Evolutionary conservation across 2,113 vertebrate species (phyloP), one percentile per base, ranked within the genome.

Genomic region (Peromyscus maniculatus): DNA sequence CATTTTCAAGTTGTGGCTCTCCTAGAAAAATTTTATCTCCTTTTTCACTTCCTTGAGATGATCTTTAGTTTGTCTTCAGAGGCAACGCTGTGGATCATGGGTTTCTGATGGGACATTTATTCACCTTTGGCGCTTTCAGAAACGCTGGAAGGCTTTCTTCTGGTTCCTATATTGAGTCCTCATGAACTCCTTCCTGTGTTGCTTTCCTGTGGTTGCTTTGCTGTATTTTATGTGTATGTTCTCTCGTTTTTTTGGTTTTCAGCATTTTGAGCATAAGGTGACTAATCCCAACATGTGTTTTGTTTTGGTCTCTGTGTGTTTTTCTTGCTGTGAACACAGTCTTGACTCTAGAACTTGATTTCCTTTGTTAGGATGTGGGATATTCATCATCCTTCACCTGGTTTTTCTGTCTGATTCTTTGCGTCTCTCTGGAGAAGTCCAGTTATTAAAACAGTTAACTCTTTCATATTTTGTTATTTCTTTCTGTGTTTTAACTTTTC

Each of bases 181-280:
- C 78, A 64, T 52, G 75, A 89, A 1, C 1, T 87, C 72, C 57
- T 71, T 87, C 72, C 57, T 71, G 24, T 11, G 24, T 84, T 72
- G 31, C 78, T 87, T 82, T 69, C 33, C 7, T 92, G 74, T 87
- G 22, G 7, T 83, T 91, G 3, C 43, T 78, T 92, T 84, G 64
- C 10, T 88, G 2, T 89, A 71, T 93, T 64, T 88, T 88, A 19
- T 55, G 36, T 39, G 19, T 39, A 24, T 59, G 12, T 39, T 43
- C 11, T n/a, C 55, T 33, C 16, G 6, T 39, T 13, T 43, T 43
- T 82, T 91, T 12, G 10, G 10, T 91, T 80, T 78, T 94, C 28
- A 92, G 21, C 5, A 62, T 88, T 94, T 97, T 89, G 17, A 91
- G 49, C 88, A 78, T 22, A 11, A 87, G 66, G 11, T 87, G 7